Base-by-base conservation (phyloP, 2,888 invertebrate genomes). In the Macroteleia sp. region DNA sequence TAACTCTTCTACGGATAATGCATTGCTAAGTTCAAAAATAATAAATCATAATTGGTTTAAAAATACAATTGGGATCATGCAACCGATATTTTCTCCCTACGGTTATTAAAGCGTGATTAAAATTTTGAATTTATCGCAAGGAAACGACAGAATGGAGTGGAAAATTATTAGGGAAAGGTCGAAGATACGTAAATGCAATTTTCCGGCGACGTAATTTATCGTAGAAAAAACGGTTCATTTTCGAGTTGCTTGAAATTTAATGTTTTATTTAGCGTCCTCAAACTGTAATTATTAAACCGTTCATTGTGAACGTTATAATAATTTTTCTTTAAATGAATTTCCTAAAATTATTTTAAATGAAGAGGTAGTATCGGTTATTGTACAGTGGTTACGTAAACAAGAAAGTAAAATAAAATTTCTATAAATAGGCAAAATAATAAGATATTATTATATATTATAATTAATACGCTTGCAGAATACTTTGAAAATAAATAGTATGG, bases 101-200 rank as follows among this genome's bases (percentile, higher is more conserved):
- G n/a, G 34, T 32, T 48, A 56, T 54, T 67, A 67, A 56, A 67
- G 57, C 30, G 36, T 41, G 39, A 67, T 67, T 57, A 67, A 56
- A 67, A 67, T 48, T 67, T 56, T 17, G 12, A 67, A 67, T 67
- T 67, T 67, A 57, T 57, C 39, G 54, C 39, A 5, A n/a, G 5
- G 4, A 30, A 44, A 39, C 20, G 57, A 36, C 32, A 57, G 36
- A 48, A 46, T 67, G 32, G 28, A n/a, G 56, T 28, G 46, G 46
- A n/a, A n/a, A 67, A 46, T 67, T 67, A 67, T 67, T 36, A 56
- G 44, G 12, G 12, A 46, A 67, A 56, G 52, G 42, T 52, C 52
- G 54, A 56, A 32, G 56, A 52, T 48, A 28, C 17, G n/a, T 12
- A 28, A 28, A 48, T 48, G 48, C 61, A 42, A 54, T 42, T 66